Conservation (phyloP, 2,888 invertebrate genomes). For the Tethea ocularis region DNA sequence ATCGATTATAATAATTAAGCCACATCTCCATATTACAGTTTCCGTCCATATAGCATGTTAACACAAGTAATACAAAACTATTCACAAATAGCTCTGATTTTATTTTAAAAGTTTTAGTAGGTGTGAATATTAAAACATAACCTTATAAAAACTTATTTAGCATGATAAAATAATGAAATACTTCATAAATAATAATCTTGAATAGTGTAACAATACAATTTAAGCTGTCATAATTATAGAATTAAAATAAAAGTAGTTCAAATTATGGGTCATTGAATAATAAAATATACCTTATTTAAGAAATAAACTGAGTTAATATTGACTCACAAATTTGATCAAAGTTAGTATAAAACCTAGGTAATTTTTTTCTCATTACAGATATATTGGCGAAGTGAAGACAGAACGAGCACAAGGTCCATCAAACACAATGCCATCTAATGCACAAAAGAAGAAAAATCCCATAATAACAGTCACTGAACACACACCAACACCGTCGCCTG, state of each 20-base stretch:
- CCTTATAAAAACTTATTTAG: too few relatives aligned
- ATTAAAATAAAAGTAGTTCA: too few relatives aligned
- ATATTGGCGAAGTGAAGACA: slow-evolving; percentile 87
- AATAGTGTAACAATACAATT: too few relatives aligned
- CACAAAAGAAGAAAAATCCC: slow-evolving; percentile 92
- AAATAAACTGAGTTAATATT: neutral
- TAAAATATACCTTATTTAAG: too few relatives aligned
- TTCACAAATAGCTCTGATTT: neutral
- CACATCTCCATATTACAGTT: neutral
- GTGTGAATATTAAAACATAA: neutral
- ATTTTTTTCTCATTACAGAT: slow-evolving; percentile 71
- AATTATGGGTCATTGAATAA: too few relatives aligned
- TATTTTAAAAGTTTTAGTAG: neutral
- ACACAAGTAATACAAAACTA: neutral
- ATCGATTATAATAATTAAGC: neutral
- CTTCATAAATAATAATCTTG: neutral
- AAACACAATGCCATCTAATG: slow-evolving; percentile 71
- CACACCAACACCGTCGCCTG: slow-evolving; percentile 95
- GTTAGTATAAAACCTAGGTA: neutral
- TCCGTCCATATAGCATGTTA: neutral
- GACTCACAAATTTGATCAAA: neutral
- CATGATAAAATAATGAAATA: neutral
- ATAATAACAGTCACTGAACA: slow-evolving; percentile 99
- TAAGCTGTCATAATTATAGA: too few relatives aligned
- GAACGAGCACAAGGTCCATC: slow-evolving; percentile 84